Base-by-base conservation (phyloP, 2,113 vertebrate genomes). In the Melanotaenia duboulayi region DNA sequence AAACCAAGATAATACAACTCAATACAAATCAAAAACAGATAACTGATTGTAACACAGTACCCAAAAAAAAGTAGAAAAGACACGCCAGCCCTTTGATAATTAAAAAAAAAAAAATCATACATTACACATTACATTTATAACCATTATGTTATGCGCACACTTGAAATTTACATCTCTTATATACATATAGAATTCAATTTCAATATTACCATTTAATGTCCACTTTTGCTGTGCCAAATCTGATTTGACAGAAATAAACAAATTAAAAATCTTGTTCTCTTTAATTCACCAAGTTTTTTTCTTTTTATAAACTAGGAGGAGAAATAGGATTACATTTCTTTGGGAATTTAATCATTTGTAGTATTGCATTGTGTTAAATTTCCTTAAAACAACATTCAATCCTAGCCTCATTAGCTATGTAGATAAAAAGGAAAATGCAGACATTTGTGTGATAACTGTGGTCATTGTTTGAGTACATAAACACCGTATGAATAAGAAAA, bases 1-100 rank as follows among this genome's bases (percentile, higher is more conserved):
- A 16, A 84, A 67, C 23, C 57, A 75, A 79, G 40, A 72, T 59
- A 84, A 78, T 76, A 51, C 37, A 72, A 79, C n/a, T 89, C 68
- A 80, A 40, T 72, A 87, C 78, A 85, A 87, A 90, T 75, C 62
- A 80, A 79, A 82, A 80, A 42, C 42, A 88, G 23, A 85, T 67
- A 85, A 72, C 73, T 74, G 76, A 87, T 83, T 89, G 48, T 69
- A 82, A 90, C 66, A 87, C 65, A 91, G 92, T 94, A 94, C 93
- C 93, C n/a, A 90, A 92, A 87, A 83, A 80, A 55, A 48, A 80
- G 71, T 81, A 87, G 75, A 81, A 74, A 83, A 83, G 65, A 89
- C 61, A 89, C 64, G 81, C 77, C 66, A 92, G 91, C 90, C 92
- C 92, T 93, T 93, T 86, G 60, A 90, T 81, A 82, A 74, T 68